phyloP scores from a whole-genome alignment of 1,140 invertebrate genomes.

The Drosophila carrolli region DNA sequence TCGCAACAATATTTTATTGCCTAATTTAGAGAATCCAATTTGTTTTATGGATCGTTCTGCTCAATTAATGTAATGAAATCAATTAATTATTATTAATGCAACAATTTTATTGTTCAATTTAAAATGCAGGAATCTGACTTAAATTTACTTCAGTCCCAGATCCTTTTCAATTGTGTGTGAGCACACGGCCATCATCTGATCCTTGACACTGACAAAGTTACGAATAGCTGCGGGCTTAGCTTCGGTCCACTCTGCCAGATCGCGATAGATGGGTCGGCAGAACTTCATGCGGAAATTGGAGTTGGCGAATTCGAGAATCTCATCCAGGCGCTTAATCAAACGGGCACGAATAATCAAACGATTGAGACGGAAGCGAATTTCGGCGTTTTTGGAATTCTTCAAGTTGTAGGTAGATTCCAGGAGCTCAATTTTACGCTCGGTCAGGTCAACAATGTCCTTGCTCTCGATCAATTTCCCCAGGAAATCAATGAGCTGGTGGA shows the following conservation, averaged over 20 bases:
- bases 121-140: conserved; percentile 43
- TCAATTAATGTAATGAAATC: not conserved
- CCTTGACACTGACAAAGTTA: conserved; percentile 89
- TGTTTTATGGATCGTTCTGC: no score
- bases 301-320: conserved; percentile 91
- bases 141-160: conserved; percentile 85
- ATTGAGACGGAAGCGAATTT: conserved; percentile 93
- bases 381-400: conserved; percentile 89
- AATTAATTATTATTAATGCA: not conserved
- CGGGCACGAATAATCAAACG: conserved; percentile 90
- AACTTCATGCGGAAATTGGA: conserved; percentile 96
- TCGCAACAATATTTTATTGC: no score
- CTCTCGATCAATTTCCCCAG: conserved; percentile 89
- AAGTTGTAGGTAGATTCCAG: conserved; percentile 90
- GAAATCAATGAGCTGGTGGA: conserved; percentile 90
- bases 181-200: conserved; percentile 93
- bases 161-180: conserved; percentile 91
- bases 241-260: conserved; percentile 92
- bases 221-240: conserved; percentile 89
- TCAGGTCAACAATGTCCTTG: conserved; percentile 75
- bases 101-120: conserved; percentile 21
- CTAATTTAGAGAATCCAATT: no score
- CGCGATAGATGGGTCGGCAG: conserved; percentile 93
- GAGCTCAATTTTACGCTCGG: conserved; percentile 70
- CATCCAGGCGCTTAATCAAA: conserved; percentile 88